Conservation (phyloP, 2,113 vertebrate genomes). For the Myodes glareolus region DNA sequence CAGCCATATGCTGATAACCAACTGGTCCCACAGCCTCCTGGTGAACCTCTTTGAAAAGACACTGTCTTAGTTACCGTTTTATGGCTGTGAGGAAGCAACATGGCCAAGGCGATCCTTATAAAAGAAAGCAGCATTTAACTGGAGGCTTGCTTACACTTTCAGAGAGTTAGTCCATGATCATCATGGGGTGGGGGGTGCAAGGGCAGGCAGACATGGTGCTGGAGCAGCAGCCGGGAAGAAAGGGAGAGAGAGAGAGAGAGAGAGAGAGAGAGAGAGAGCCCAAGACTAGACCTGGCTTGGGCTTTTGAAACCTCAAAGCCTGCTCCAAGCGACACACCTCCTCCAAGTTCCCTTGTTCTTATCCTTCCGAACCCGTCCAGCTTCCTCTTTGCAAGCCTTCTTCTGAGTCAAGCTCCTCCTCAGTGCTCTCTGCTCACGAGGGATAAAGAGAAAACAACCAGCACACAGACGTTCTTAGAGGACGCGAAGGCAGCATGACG, state of each 20-base stretch:
- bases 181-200: background rate
- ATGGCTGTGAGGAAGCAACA: background rate
- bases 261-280: background rate
- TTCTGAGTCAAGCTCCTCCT: background rate
- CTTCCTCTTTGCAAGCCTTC: background rate
- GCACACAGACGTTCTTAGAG: background rate
- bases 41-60: background rate
- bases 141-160: background rate
- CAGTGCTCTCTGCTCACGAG: background rate
- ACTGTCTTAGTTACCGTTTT: background rate
- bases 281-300: background rate
- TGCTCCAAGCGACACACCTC: too few species aligned
- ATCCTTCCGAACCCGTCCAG: background rate
- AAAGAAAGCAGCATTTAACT: background rate
- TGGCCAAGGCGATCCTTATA: background rate
- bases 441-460: background rate
- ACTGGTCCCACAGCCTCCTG: background rate
- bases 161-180: background rate
- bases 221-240: background rate
- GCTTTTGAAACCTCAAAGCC: background rate
- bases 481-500: background rate
- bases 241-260: background rate
- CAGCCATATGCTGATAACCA: background rate
- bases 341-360: background rate
- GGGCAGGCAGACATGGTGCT: background rate